These are phyloP conservation scores for Ricordea florida DNA, from an alignment of 92 coral and sea anemone species.

Conservation along the genomic window DNA sequence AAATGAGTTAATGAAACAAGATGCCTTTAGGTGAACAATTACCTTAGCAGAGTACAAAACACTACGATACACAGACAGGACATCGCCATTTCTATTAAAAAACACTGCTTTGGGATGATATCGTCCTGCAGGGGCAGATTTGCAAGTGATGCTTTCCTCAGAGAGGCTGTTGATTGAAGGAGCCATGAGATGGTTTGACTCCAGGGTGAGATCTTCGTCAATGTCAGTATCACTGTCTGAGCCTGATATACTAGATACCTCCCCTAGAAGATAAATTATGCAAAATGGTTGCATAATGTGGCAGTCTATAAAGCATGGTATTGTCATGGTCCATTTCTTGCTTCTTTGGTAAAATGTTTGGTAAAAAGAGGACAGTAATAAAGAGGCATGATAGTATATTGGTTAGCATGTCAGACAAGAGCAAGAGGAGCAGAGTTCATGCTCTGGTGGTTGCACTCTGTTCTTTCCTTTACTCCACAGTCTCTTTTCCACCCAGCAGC, in stretches of 20 bases:
- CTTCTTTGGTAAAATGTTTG: no score
- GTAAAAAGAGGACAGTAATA: no score
- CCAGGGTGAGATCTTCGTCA: constrained; percentile 66
- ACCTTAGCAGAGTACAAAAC: constrained; percentile 76
- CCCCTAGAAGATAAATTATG: constrained; percentile 57
- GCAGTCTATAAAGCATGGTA: no score
- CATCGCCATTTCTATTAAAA: constrained; percentile 60
- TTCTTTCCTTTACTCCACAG: no score
- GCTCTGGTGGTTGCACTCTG: no score
- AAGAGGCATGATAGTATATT: no score
- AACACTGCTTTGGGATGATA: constrained; percentile 82
- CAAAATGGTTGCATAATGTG: no score
- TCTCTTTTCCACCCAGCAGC: no score
- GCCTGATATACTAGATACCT: constrained; percentile 95
- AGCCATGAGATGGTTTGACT: constrained; percentile 1
- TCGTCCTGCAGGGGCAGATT: constrained; percentile 17
- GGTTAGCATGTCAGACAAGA: no score
- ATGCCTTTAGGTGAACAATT: neutral
- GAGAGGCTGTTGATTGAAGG: neutral
- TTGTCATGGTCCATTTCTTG: no score
- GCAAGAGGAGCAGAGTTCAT: no score
- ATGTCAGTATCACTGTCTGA: constrained; percentile 70
- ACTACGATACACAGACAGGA: constrained; percentile 77
- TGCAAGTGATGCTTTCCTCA: neutral
- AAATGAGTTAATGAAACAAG: no score